Evolutionary conservation across 1,140 invertebrate species (phyloP).

Genomic region (Macrosteles quadrilineatus): DNA sequence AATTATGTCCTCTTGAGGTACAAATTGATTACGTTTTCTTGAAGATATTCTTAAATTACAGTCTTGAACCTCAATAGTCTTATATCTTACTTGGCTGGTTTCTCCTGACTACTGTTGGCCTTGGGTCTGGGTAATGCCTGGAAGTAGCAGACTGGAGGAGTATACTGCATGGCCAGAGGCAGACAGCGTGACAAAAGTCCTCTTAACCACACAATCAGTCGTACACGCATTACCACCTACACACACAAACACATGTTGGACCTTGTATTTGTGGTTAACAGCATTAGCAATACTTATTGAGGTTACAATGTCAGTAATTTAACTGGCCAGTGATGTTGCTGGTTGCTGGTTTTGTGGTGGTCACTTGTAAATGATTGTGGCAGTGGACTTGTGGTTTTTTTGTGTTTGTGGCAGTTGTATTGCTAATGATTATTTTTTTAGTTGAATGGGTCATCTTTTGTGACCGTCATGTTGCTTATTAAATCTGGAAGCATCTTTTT

Average conservation of each 20-base stretch:
- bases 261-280: too few species aligned
- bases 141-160: slow-evolving; percentile 33
- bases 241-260: slow-evolving; percentile 9
- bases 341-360: too few species aligned
- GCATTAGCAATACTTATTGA: slow-evolving; percentile 14
- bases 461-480: too few species aligned
- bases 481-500: too few species aligned
- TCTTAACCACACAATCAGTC: slow-evolving; percentile 38
- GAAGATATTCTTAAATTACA: background rate
- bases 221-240: slow-evolving; percentile 40
- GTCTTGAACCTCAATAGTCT: too few species aligned
- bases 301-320: slow-evolving; percentile 11
- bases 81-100: slow-evolving; percentile 25
- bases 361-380: too few species aligned
- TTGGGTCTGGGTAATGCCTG: slow-evolving; percentile 5
- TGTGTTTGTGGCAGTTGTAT: too few species aligned
- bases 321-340: background rate
- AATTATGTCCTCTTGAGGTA: too few species aligned
- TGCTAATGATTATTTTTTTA: too few species aligned
- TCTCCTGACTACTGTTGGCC: background rate
- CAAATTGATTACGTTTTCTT: background rate
- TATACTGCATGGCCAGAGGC: slow-evolving; percentile 34
- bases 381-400: too few species aligned
- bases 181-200: slow-evolving; percentile 35
- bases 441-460: too few species aligned